These are phyloP conservation scores for Mylabris phalerata DNA, from an alignment of 1,140 invertebrate species.

Conservation along the genomic window DNA sequence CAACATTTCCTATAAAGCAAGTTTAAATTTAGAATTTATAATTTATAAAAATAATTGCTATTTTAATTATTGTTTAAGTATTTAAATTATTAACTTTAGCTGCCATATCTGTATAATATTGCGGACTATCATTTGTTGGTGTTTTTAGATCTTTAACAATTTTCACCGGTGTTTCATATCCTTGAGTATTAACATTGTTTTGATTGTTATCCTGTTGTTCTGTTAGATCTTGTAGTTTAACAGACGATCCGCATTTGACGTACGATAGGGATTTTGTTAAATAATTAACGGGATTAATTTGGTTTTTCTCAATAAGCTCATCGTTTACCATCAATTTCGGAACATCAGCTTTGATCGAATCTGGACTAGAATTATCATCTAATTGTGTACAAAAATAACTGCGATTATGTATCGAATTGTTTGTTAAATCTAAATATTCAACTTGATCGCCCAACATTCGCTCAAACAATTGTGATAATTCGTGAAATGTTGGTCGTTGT, in stretches of 20 bases:
- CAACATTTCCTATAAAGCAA: no score
- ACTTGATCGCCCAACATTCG: conserved; percentile 63
- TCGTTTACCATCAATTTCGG: conserved; percentile 1
- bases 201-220: conserved; percentile 29
- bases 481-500: conserved; percentile 68
- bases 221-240: conserved; percentile 41
- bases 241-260: conserved; percentile 43
- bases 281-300: conserved; percentile 33
- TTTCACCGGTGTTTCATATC: conserved; percentile 49
- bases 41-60: no score
- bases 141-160: conserved; percentile 36
- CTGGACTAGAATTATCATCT: conserved; percentile 10
- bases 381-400: conserved; percentile 46
- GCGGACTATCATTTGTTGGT: conserved; percentile 40
- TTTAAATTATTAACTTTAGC: conserved; percentile 2
- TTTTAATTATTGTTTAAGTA: no score
- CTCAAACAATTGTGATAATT: conserved; percentile 56
- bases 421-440: conserved; percentile 62
- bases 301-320: conserved; percentile 4
- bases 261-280: conserved; percentile 33
- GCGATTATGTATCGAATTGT: conserved; percentile 53
- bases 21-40: no score
- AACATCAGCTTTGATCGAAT: background rate
- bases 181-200: conserved; percentile 42
- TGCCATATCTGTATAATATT: conserved; percentile 48